A percentile compares a stretch with the other conserved stretches of the same genome.
Evolutionary conservation across 37 sponge, comb jelly and placozoan genomes (phyloP).

Genomic region (Diacarnus erythraeanus): DNA sequence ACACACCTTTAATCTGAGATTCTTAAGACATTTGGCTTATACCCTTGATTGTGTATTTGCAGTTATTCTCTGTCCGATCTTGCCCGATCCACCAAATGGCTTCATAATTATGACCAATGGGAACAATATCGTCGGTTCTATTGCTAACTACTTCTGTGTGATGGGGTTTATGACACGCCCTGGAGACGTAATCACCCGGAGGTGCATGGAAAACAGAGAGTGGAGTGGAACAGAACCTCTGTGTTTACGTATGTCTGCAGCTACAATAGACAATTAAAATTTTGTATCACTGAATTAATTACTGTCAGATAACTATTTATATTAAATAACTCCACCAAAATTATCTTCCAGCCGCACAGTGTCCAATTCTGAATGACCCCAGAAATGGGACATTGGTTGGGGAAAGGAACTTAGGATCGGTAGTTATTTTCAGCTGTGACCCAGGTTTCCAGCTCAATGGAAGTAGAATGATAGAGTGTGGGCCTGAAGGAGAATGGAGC

Average conservation of each 20-base stretch:
- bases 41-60: background rate
- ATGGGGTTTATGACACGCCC: background rate
- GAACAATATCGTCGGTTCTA: background rate
- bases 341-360: background rate
- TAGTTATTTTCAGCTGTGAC: slow-evolving; percentile 34
- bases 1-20: background rate
- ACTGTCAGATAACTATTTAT: too few species aligned
- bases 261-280: too few species aligned
- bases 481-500: slow-evolving; percentile 31
- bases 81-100: slow-evolving; percentile 7
- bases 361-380: slow-evolving; percentile 13
- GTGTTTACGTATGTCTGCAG: slow-evolving; percentile 67
- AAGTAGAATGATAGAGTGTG: slow-evolving; percentile 7
- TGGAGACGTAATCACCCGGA: background rate
- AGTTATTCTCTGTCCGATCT: slow-evolving; percentile 10
- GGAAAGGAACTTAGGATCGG: too few species aligned
- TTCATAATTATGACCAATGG: background rate
- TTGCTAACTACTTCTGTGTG: slow-evolving; percentile 9
- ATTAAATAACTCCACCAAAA: too few species aligned
- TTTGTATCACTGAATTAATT: too few species aligned
- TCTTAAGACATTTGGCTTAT: background rate
- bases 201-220: slow-evolving; percentile 36
- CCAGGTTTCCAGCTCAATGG: slow-evolving; percentile 47
- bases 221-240: slow-evolving; percentile 49
- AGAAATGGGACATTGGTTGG: slow-evolving; percentile 21